These are phyloP conservation scores for Phrynosoma platyrhinos DNA, from an alignment of 2,113 vertebrate genomes.

Conservation along the genomic window DNA sequence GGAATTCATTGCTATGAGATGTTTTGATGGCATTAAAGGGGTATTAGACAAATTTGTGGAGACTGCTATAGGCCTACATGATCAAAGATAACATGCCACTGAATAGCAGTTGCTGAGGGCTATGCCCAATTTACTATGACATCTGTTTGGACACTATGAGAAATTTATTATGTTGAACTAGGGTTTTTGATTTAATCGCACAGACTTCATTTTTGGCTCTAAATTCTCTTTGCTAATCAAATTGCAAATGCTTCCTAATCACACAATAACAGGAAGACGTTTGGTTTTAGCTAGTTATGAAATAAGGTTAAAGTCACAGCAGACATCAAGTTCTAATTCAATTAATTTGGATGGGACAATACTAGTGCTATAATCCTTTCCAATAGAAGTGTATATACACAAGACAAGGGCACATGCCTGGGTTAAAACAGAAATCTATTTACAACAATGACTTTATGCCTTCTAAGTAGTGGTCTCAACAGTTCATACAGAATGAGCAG, in stretches of 20 bases:
- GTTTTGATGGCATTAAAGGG: not conserved
- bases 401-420: not conserved
- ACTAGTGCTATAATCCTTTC: not conserved
- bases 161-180: not conserved
- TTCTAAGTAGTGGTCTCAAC: not conserved
- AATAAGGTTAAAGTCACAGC: not conserved
- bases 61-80: not conserved
- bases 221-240: not conserved
- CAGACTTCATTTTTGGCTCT: not conserved
- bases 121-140: too few species aligned
- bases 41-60: not conserved
- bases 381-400: not conserved
- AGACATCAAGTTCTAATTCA: not conserved
- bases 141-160: not conserved
- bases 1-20: too few species aligned
- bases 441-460: not conserved
- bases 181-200: not conserved
- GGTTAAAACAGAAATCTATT: not conserved
- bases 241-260: not conserved
- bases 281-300: not conserved
- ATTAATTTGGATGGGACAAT: not conserved
- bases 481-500: not conserved
- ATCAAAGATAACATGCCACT: not conserved
- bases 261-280: not conserved
- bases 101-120: not conserved